Conservation (phyloP, 2,113 vertebrate genomes). For the Aldabrachelys gigantea region DNA sequence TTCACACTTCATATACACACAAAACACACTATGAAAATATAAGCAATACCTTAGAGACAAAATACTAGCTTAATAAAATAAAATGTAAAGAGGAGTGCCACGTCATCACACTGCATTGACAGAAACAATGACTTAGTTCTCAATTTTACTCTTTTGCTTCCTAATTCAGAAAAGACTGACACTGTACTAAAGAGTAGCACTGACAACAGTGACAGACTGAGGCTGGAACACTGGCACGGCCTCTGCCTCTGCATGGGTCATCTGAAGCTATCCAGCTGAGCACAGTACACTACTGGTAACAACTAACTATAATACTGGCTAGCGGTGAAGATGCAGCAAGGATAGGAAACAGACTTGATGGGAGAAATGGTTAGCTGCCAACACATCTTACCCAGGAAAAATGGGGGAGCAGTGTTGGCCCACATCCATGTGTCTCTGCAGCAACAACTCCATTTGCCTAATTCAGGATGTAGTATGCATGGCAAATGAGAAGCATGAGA, state of each 20-base stretch:
- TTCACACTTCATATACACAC: not conserved
- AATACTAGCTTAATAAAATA: not conserved
- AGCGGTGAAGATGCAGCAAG: not conserved
- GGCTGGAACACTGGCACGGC: not conserved
- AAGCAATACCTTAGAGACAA: not conserved
- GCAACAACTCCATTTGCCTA: no score
- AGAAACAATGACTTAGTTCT: not conserved
- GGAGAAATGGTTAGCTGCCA: not conserved
- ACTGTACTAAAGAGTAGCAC: not conserved
- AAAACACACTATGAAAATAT: not conserved
- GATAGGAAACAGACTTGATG: not conserved
- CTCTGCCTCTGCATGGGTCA: not conserved
- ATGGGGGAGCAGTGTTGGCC: no score
- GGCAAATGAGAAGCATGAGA: no score
- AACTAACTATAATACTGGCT: not conserved
- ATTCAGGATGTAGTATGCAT: no score
- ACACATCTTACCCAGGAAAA: no score
- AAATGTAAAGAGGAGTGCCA: not conserved
- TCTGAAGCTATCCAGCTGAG: not conserved
- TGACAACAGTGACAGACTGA: not conserved
- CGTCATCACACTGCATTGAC: no score
- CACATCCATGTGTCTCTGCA: no score
- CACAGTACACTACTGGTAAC: not conserved
- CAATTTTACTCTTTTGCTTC: not conserved
- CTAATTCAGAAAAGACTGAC: not conserved